phyloP scores from a whole-genome alignment of 2,888 invertebrate species.

The Epistrophe grossulariae region DNA sequence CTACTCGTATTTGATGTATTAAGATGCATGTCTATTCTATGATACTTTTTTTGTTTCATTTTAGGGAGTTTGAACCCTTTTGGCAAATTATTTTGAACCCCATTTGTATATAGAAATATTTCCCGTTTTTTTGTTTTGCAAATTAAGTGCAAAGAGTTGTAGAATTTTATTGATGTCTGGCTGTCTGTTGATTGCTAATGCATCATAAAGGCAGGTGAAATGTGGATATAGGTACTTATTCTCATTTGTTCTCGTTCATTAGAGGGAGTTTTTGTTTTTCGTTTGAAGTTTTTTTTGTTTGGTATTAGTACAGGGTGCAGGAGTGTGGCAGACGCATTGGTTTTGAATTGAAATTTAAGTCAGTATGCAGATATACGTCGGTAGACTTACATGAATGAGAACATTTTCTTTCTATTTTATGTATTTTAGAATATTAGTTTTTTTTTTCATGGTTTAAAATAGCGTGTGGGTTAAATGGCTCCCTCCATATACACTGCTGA shows the following conservation, averaged over 20 bases:
- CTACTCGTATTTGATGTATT: constrained; percentile 5
- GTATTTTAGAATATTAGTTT: too few relatives aligned
- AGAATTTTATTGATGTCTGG: constrained; percentile 30
- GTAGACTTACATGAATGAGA: too few relatives aligned
- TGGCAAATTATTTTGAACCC: constrained; percentile 17
- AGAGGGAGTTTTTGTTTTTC: constrained; percentile 1
- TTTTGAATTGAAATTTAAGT: too few relatives aligned
- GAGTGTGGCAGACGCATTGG: too few relatives aligned
- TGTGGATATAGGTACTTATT: background rate
- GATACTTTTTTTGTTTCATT: background rate
- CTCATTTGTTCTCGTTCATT: constrained; percentile 6
- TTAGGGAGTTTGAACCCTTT: constrained; percentile 11
- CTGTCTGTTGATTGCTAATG: constrained; percentile 19
- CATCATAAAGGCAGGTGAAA: constrained; percentile 8
- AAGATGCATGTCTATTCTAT: background rate
- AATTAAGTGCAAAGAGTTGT: constrained; percentile 38
- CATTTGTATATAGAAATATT: background rate
- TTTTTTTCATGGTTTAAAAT: too few relatives aligned
- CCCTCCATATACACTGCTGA: too few relatives aligned
- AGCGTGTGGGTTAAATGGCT: too few relatives aligned
- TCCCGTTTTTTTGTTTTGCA: background rate
- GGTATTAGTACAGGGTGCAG: too few relatives aligned
- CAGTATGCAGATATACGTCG: too few relatives aligned
- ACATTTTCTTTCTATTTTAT: too few relatives aligned
- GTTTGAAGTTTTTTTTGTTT: background rate